Conservation (phyloP, 1,140 invertebrate species). For the Drosophila rhopaloa region DNA sequence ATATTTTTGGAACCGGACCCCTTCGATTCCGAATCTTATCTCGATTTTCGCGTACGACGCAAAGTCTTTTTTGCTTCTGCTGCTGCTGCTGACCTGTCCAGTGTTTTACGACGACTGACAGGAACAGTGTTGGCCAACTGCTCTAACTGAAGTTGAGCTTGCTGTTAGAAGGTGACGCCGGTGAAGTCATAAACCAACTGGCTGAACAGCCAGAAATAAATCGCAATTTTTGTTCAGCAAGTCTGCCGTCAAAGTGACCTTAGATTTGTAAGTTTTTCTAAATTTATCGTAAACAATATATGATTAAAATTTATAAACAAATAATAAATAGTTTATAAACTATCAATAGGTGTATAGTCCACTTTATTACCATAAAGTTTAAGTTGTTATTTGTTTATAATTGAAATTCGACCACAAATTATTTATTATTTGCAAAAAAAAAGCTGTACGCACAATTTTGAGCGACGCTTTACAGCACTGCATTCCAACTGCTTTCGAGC, state of each 20-base stretch:
- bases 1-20: conserved; percentile 12
- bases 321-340: no score
- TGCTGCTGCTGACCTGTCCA: conserved; percentile 14
- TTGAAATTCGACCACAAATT: no score
- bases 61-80: conserved; percentile 5
- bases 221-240: no score
- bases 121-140: not conserved
- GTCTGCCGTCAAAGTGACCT: not conserved
- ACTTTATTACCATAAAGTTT: no score
- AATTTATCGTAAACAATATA: no score
- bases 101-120: conserved; percentile 8
- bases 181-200: not conserved
- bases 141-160: not conserved
- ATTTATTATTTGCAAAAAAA: no score
- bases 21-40: conserved; percentile 26
- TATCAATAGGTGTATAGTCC: no score
- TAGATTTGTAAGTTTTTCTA: not conserved
- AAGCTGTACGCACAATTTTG: no score
- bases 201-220: not conserved
- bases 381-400: no score
- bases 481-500: not conserved
- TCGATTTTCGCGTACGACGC: conserved; percentile 27
- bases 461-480: no score
- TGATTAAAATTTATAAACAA: no score
- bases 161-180: not conserved